A percentile compares a stretch with the other conserved stretches of the same genome.
Evolutionary conservation across 2,113 vertebrate genomes (phyloP).

Genomic region (Orthochromis indermauri): DNA sequence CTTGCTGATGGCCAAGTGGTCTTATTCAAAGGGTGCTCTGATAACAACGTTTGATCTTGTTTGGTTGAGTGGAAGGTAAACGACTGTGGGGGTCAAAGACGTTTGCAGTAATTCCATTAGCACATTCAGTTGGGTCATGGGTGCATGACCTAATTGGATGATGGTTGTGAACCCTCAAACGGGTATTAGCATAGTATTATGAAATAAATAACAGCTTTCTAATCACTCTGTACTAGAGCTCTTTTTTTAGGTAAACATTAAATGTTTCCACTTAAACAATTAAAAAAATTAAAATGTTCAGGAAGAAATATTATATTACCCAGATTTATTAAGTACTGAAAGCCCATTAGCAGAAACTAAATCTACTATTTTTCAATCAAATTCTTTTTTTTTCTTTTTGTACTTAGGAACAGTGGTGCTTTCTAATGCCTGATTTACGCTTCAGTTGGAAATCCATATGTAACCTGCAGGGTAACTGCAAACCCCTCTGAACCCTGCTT

Average conservation of each 20-base stretch:
- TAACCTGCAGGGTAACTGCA: neutral
- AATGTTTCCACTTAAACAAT: neutral
- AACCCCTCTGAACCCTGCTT: neutral
- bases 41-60: conserved; percentile 51
- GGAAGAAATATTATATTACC: fast-evolving
- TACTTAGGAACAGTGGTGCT: neutral
- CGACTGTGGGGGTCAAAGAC: conserved; percentile 13
- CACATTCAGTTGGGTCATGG: conserved; percentile 14
- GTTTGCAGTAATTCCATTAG: conserved; percentile 38
- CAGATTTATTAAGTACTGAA: neutral
- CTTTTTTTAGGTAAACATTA: neutral
- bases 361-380: neutral
- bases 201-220: conserved; percentile 15
- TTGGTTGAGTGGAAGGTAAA: conserved; percentile 39
- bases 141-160: neutral
- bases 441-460: fast-evolving
- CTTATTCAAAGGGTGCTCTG: conserved; percentile 4
- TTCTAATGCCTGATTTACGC: fast-evolving
- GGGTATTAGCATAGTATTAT: neutral
- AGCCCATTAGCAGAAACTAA: neutral
- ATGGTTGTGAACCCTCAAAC: neutral
- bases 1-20: conserved; percentile 8
- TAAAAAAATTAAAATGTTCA: fast-evolving
- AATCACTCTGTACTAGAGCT: conserved; percentile 11
- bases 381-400: neutral